phyloP scores from a whole-genome alignment of 2,888 invertebrate species.

The Eupeodes luniger region DNA sequence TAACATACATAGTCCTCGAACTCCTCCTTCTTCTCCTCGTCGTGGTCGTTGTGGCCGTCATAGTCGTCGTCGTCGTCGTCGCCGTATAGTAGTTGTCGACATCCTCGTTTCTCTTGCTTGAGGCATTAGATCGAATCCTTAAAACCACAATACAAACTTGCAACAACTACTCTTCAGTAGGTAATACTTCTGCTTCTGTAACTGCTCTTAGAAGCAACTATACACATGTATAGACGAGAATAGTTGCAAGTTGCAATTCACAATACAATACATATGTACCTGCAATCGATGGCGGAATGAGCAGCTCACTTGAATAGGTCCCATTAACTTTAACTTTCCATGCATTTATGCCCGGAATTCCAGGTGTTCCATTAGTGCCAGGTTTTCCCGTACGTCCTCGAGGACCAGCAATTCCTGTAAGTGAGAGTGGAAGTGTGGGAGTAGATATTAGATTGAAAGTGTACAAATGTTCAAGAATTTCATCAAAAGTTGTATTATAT shows the following conservation, averaged over 20 bases:
- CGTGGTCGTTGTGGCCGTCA: not conserved
- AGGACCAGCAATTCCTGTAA: slow-evolving; percentile 85
- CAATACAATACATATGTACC: slow-evolving; percentile 83
- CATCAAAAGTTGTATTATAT: not conserved
- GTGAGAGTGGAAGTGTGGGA: not conserved
- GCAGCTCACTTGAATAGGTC: slow-evolving; percentile 86
- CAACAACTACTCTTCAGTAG: slow-evolving; percentile 31
- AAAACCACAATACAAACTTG: slow-evolving; percentile 30
- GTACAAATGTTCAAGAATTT: not conserved
- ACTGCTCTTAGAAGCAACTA: slow-evolving; percentile 1
- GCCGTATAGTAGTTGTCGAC: not conserved
- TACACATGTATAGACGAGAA: no score
- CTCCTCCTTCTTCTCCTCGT: not conserved
- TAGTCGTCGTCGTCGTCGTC: not conserved
- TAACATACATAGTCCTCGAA: not conserved
- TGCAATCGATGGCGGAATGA: slow-evolving; percentile 94
- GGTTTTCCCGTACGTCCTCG: slow-evolving; percentile 90
- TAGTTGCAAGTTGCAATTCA: not conserved
- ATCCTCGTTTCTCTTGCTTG: not conserved
- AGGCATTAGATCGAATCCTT: slow-evolving; percentile 33
- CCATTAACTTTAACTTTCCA: slow-evolving; percentile 88
- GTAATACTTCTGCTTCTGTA: not conserved
- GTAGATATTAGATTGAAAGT: not conserved
- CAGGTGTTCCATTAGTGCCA: slow-evolving; percentile 90
- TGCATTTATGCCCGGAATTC: slow-evolving; percentile 92